Evolutionary conservation across 2,888 invertebrate species (phyloP), one percentile per base, ranked within the genome.

Genomic region (Ophion costatus): DNA sequence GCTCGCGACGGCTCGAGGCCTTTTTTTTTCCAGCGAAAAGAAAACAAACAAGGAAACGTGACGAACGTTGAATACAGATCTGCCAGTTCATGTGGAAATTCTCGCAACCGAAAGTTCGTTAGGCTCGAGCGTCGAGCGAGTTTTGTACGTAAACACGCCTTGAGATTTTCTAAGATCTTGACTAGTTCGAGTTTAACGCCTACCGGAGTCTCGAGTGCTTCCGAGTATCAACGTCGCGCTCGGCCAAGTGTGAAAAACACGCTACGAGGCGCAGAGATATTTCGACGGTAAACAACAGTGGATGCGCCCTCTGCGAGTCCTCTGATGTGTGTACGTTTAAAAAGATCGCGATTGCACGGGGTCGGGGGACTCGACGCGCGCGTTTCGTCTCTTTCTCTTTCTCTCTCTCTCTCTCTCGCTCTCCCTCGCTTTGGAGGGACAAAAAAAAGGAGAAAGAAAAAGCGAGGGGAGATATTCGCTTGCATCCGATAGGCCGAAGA

Each of bases 401-500:
- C 63, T 33, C 45, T 33, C 38, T 45, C n/a, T 38, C 59, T 38
- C 33, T 75, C 22, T 24, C 24, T 14, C 73, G 59, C 63, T 33
- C 45, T 33, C 38, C 59, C n/a, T 38, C 63, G 61, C 69, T 57
- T 42, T 14, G 63, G 33, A 24, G 67, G 20, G 20, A 63, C n/a
- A 61, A 51, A 69, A 29, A 61, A 45, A 33, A 51, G 69, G 29
- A 57, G 51, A 66, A 66, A 66, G 73, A 69, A 80, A 67, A 74
- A 61, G 61, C 64, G 45, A 74, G 69, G 77, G 77, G 80, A 83
- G 82, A 84, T 73, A 56, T 66, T 84, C 82, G 73, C 88, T 89
- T 83, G 89, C 81, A 86, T 88, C 87, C 86, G 91, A 93, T 92
- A 91, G 92, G 90, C 83, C 85, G 89, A 88, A 88, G 91, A 91